Percentiles rank a stretch among this genome's conserved stretches.
These are phyloP conservation scores for Clavelina lepadiformis DNA, from an alignment of 23 tunicate species.

Conservation along the genomic window DNA sequence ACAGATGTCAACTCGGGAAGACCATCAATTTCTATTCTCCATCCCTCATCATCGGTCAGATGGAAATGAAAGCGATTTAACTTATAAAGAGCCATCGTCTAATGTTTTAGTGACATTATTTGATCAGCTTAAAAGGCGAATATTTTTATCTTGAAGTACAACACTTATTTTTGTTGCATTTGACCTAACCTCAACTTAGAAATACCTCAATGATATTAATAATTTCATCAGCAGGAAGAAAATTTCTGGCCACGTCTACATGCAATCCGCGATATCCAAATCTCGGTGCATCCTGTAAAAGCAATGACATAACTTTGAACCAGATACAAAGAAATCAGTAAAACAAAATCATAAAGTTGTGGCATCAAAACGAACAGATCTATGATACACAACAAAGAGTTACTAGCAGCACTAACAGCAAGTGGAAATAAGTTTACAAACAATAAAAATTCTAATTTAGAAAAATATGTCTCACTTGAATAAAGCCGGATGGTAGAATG, in stretches of 20 bases:
- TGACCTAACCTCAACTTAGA: not conserved
- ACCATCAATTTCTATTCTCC: slow-evolving; percentile 51
- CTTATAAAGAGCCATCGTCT: slow-evolving; percentile 45
- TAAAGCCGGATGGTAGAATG: slow-evolving; percentile 9
- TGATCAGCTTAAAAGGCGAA: not conserved
- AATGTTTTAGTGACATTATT: not conserved
- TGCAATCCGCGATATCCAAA: slow-evolving; percentile 66
- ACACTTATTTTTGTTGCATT: not conserved
- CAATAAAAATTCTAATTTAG: too few relatives aligned
- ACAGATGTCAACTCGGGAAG: slow-evolving; percentile 42
- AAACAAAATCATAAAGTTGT: too few relatives aligned
- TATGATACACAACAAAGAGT: too few relatives aligned
- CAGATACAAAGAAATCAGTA: too few relatives aligned
- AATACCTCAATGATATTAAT: slow-evolving; percentile 40
- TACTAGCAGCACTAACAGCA: too few relatives aligned
- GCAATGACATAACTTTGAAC: too few relatives aligned
- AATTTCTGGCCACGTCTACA: slow-evolving; percentile 66
- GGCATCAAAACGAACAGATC: too few relatives aligned
- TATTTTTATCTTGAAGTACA: not conserved
- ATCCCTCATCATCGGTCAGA: slow-evolving; percentile 67
- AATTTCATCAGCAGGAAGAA: slow-evolving; percentile 37
- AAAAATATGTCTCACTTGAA: too few relatives aligned
- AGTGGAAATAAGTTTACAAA: too few relatives aligned
- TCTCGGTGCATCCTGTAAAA: slow-evolving; percentile 61
- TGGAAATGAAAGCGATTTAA: slow-evolving; percentile 49